Base-by-base conservation (phyloP, 2,113 vertebrate species). In the Mus pahari region DNA sequence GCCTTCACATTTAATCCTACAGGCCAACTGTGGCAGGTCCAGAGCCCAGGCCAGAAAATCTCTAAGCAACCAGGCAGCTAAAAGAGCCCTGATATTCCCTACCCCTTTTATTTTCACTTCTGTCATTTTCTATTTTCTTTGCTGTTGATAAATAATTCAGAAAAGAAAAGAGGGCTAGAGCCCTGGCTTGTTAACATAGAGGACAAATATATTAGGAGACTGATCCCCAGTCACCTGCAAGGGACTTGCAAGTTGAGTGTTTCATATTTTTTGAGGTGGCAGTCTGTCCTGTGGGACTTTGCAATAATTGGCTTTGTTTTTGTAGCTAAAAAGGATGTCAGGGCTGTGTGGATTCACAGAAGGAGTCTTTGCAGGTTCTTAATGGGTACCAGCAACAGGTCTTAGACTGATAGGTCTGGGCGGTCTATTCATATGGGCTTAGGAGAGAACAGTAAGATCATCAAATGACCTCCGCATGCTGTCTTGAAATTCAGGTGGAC, bases 121-220 rank as follows among this genome's bases (percentile, higher is more conserved):
- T 86, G 24, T 92, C 75, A 28, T 62, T 94, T 96, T 94, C 20
- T 24, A 71, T 94, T 94, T 96, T n/a, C 39, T 39, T 64, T 94
- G 60, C 77, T 97, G 77, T 93, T 92, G 87, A 78, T 96, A 96
- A 98, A 97, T 87, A 95, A 96, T 96, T 95, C 73, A 94, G 74
- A 86, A 74, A 94, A 95, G 74, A 90, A 94, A 94, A 96, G 87
- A 89, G 78, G 64, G 13, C 42, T 50, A 68, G 22, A 86, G 42
- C 31, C 31, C 36, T 22, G 86, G 28, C 62, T 96, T 75, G 74
- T 91, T 94, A 91, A 96, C 73, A 20, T 24, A 50, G 68, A 86
- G 62, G 73, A 95, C 84, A 95, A 94, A 83, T 73, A 13, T 62
- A 77, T 70, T 92, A 60, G 26, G 86, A 13, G 48, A 19, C 82